Evolutionary conservation across 2,113 vertebrate genomes (phyloP).

Genomic region (Charina bottae): DNA sequence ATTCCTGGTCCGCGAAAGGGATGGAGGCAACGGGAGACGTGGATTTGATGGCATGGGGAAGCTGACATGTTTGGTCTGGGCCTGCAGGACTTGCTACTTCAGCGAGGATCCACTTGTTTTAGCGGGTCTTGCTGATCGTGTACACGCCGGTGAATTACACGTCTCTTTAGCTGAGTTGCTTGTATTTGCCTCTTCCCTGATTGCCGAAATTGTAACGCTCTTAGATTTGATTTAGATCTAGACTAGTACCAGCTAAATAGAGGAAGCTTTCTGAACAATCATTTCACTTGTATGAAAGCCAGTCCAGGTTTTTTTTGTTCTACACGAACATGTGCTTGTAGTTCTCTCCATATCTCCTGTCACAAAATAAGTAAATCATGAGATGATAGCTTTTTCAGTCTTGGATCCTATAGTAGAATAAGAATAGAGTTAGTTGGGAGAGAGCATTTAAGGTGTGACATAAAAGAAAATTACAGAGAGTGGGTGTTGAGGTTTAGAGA

Average conservation of each 20-base stretch:
- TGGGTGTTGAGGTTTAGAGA: background rate
- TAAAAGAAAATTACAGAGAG: background rate
- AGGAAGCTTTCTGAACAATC: background rate
- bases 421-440: background rate
- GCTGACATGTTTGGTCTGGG: background rate
- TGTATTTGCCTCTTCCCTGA: fast-evolving
- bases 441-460: background rate
- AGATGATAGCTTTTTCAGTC: background rate
- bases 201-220: background rate
- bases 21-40: background rate
- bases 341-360: background rate
- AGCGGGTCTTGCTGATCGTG: background rate
- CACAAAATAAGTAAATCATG: background rate
- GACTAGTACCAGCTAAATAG: background rate
- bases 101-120: background rate
- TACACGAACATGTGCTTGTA: background rate
- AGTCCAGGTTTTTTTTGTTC: background rate
- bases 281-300: background rate
- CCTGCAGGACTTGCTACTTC: background rate
- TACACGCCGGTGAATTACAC: background rate
- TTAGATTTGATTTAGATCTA: background rate
- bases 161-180: background rate
- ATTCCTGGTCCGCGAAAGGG: background rate
- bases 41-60: background rate
- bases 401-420: background rate